phyloP scores from a whole-genome alignment of 2,797 vertebrate genomes.

The Chelon auratus region DNA sequence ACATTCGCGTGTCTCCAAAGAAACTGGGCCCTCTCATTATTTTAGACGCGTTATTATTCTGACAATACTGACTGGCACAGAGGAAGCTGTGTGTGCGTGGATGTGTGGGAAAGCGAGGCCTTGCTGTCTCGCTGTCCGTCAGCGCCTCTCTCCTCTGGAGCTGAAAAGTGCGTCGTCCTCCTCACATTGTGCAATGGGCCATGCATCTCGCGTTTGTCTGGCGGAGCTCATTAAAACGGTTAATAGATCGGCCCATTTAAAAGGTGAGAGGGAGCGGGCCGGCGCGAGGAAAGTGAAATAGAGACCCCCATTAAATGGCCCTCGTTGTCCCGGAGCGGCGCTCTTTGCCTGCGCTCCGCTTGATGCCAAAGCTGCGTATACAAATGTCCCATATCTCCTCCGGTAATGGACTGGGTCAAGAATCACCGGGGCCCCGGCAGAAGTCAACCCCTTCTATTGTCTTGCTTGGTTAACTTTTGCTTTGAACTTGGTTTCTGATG shows the following conservation, averaged over 20 bases:
- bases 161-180: constrained; percentile 73
- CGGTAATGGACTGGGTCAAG: constrained; percentile 55
- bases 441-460: constrained; percentile 3
- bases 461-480: constrained; percentile 1
- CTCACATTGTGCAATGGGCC: constrained; percentile 83
- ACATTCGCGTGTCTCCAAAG: neutral
- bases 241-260: constrained; percentile 89
- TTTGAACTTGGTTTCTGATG: constrained; percentile 26
- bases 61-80: constrained; percentile 18
- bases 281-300: constrained; percentile 72
- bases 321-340: constrained; percentile 68
- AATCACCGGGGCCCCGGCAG: constrained; percentile 35
- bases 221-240: constrained; percentile 86
- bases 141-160: constrained; percentile 75
- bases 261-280: constrained; percentile 84
- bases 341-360: constrained; percentile 56
- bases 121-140: constrained; percentile 77
- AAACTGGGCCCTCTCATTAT: neutral
- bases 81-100: neutral
- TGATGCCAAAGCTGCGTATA: constrained; percentile 61
- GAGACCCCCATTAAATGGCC: constrained; percentile 78
- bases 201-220: constrained; percentile 80
- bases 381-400: constrained; percentile 62
- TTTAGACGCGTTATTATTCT: constrained; percentile 10
- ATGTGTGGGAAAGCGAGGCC: constrained; percentile 13